Percentiles rank a stretch among this genome's conserved stretches.
Conservation (phyloP, 1,140 invertebrate species). For the Panagrolaimus sp. region DNA sequence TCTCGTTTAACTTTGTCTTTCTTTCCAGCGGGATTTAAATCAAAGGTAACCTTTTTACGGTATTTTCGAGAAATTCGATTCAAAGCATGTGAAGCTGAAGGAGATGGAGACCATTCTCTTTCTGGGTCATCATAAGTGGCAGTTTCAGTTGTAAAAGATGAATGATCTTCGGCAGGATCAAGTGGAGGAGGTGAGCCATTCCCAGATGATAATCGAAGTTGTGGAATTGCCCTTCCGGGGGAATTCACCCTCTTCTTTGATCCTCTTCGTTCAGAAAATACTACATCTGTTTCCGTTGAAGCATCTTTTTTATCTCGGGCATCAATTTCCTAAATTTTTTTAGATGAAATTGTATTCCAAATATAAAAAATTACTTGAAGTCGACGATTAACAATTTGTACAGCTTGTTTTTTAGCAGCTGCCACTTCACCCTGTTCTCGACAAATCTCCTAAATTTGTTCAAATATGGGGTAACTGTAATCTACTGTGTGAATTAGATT, state of each 20-base stretch:
- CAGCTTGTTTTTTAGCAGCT: slow-evolving; percentile 64
- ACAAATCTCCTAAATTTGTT: too few relatives aligned
- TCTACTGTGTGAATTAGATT: too few relatives aligned
- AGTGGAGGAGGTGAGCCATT: slow-evolving; percentile 39
- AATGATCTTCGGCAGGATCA: slow-evolving; percentile 43
- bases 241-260: too few relatives aligned
- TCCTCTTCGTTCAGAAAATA: slow-evolving; percentile 11
- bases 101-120: slow-evolving; percentile 1
- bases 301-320: slow-evolving; percentile 27
- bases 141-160: slow-evolving; percentile 45
- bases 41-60: slow-evolving; percentile 45
- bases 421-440: slow-evolving; percentile 80
- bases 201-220: slow-evolving; percentile 24
- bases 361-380: slow-evolving; percentile 16
- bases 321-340: slow-evolving; percentile 30
- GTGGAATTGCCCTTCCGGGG: slow-evolving; percentile 43
- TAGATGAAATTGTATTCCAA: background rate
- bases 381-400: slow-evolving; percentile 40
- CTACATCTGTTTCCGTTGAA: slow-evolving; percentile 35
- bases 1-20: slow-evolving; percentile 11
- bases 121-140: slow-evolving; percentile 21
- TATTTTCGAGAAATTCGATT: slow-evolving; percentile 28
- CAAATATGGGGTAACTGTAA: too few relatives aligned
- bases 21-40: slow-evolving; percentile 30
- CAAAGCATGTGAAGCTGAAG: background rate